A percentile compares a stretch with the other conserved stretches of the same genome.
These are phyloP conservation scores for Larimichthys crocea DNA, from an alignment of 2,113 vertebrate genomes.

Conservation along the genomic window DNA sequence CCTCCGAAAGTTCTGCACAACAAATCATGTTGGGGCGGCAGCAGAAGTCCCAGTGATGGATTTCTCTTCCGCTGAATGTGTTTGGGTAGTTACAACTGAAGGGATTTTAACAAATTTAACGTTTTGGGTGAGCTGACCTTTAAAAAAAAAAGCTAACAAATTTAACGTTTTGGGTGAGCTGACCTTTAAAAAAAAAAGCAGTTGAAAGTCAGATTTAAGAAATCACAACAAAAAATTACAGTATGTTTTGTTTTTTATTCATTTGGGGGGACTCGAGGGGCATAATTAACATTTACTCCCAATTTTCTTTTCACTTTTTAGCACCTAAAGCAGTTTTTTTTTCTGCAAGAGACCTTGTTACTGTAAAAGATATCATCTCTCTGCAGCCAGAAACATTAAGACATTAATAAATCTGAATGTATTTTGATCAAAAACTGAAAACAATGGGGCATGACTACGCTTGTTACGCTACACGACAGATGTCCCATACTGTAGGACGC, in stretches of 20 bases:
- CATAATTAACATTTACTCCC: neutral
- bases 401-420: neutral
- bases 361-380: neutral
- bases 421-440: neutral
- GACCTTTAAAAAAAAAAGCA: neutral
- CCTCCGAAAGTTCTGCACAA: neutral
- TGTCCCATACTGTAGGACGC: neutral
- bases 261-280: neutral
- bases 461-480: neutral
- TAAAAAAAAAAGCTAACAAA: neutral
- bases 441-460: neutral
- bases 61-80: neutral
- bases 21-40: neutral
- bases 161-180: neutral
- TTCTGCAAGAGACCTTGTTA: conserved; percentile 8
- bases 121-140: conserved; percentile 8
- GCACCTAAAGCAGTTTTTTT: neutral
- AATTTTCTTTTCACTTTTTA: neutral
- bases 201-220: neutral
- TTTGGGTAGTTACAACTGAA: neutral
- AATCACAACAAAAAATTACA: neutral
- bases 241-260: neutral
- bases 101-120: neutral
- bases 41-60: neutral
- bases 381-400: neutral